Percentiles rank a stretch among this genome's conserved stretches.
Evolutionary conservation across 2,888 invertebrate genomes (phyloP).

Genomic region (Scaptomyza polygonia): DNA sequence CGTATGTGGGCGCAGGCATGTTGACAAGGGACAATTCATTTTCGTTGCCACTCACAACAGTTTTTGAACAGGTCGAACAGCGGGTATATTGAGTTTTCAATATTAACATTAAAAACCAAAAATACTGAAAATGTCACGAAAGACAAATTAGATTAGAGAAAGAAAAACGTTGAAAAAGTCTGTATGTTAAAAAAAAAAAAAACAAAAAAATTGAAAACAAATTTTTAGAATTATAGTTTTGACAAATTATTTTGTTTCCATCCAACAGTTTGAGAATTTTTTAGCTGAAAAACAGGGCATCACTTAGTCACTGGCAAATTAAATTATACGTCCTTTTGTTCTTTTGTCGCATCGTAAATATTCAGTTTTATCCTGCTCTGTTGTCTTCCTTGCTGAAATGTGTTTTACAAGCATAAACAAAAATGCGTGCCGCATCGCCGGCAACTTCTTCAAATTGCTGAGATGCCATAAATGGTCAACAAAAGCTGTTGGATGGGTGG

Average conservation of each 20-base stretch:
- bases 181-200: too few relatives aligned
- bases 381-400: slow-evolving; percentile 52
- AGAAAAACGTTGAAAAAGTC: too few relatives aligned
- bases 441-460: slow-evolving; percentile 74
- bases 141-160: too few relatives aligned
- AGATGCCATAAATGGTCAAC: slow-evolving; percentile 64
- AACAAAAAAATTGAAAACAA: too few relatives aligned
- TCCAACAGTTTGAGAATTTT: too few relatives aligned
- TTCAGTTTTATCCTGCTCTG: slow-evolving; percentile 36
- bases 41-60: neutral
- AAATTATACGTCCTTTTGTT: neutral
- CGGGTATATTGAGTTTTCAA: slow-evolving; percentile 11
- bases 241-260: too few relatives aligned
- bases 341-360: slow-evolving; percentile 13
- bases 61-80: neutral
- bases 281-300: too few relatives aligned
- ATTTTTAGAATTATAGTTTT: too few relatives aligned
- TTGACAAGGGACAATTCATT: slow-evolving; percentile 61
- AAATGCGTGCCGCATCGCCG: slow-evolving; percentile 48
- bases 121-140: neutral
- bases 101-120: neutral
- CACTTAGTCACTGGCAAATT: neutral
- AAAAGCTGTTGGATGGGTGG: neutral
- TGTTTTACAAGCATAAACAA: slow-evolving; percentile 61
- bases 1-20: slow-evolving; percentile 43